Evolutionary conservation across 2,888 invertebrate genomes (phyloP), one percentile per base, ranked within the genome.

Genomic region (Platynereis dumerilii): DNA sequence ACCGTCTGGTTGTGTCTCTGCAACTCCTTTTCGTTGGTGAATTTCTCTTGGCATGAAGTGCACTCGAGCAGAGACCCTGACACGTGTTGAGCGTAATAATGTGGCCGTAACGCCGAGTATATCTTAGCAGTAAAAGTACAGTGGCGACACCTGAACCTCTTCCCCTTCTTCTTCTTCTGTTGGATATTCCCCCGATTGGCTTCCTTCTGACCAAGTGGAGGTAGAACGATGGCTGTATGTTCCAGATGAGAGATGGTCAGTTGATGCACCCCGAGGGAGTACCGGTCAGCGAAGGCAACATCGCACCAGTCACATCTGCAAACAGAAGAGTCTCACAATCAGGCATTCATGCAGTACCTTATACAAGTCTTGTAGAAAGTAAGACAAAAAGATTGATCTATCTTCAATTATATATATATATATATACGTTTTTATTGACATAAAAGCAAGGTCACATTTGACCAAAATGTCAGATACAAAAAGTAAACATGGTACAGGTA

Each of bases 1-100:
- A 29, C n/a, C 1, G 54, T 60, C 39, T 26, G 45, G 20, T 65
- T 29, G 59, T 70, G 70, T 5, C 3, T 52, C 26, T 64, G 52
- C 28, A 58, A 58, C 17, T 39, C 27, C 20, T 44, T 34, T 28
- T 59, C 27, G 3, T 45, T 74, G 29, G 77, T 64, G 61, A 80
- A 80, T 1, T 74, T 71, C 42, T 75, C 68, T 54, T 75, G 75
- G 69, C 82, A 82, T 0, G 75, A 63, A 28, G 76, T 74, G 69
- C 81, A 80, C 10, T 71, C 67, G 29, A 73, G 69, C 15, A 78
- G 71, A n/a, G n/a, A n/a, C 28, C 76, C 65, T 20, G 69, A 69
- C 7, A 77, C 75, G 65, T 81, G 81, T 10, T 68, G 69, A 17
- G 74, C 72, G 39, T 78, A 68, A 60, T 75, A 78, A 68, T 81